phyloP scores from a whole-genome alignment of 2,888 invertebrate species.

The Ctena decussata region DNA sequence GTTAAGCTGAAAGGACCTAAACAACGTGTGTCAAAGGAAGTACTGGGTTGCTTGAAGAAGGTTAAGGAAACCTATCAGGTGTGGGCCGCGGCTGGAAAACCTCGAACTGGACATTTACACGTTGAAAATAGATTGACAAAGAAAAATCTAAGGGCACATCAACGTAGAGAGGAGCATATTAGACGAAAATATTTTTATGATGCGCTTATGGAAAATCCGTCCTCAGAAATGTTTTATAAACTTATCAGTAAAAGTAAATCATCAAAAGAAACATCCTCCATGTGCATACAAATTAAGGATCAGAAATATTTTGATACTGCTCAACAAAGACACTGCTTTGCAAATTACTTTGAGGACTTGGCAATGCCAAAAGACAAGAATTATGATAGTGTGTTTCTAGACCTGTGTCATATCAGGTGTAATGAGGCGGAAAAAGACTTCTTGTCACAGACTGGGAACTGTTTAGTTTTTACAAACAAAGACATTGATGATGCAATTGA shows the following conservation, averaged over 20 bases:
- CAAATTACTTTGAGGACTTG: conserved; percentile 10
- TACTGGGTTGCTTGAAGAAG: too few species aligned
- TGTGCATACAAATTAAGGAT: background rate
- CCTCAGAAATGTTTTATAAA: background rate
- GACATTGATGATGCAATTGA: too few species aligned
- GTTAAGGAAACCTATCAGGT: background rate
- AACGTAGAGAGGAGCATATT: background rate
- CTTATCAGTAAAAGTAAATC: background rate
- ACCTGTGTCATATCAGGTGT: background rate
- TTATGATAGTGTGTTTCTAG: conserved; percentile 9
- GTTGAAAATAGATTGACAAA: background rate
- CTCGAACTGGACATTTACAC: background rate
- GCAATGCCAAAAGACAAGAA: conserved; percentile 21
- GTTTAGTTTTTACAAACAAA: too few species aligned
- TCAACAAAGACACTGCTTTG: conserved; percentile 14
- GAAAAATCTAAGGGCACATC: background rate
- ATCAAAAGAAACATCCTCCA: background rate
- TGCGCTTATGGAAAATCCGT: background rate
- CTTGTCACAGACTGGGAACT: too few species aligned
- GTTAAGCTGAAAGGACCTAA: too few species aligned
- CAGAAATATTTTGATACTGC: background rate
- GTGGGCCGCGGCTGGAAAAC: background rate
- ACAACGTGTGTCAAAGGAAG: too few species aligned
- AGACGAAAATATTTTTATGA: background rate
- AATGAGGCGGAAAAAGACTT: too few species aligned